Evolutionary conservation across 2,797 vertebrate species (phyloP).

Genomic region (Botia almorhae): DNA sequence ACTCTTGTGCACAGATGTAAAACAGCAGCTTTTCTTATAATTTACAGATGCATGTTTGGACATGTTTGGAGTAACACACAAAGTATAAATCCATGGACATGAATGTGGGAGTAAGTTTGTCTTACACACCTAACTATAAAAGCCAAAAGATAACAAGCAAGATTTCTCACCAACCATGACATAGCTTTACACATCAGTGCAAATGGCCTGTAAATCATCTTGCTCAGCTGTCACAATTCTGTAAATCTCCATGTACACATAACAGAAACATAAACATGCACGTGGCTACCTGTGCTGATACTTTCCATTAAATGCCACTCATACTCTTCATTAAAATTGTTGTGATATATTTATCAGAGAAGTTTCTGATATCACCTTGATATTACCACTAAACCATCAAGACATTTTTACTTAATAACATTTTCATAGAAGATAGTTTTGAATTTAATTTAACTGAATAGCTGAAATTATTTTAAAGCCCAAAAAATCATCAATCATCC

Average conservation of each 20-base stretch:
- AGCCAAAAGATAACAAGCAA: slow-evolving; percentile 12
- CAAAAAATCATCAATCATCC: no score
- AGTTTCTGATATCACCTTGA: no score
- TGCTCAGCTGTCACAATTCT: slow-evolving; percentile 2
- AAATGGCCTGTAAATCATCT: slow-evolving; percentile 40
- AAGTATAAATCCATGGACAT: slow-evolving; percentile 11
- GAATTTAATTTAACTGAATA: no score
- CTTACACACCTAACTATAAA: slow-evolving; percentile 33
- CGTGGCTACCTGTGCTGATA: slow-evolving; percentile 8
- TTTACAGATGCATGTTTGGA: slow-evolving; percentile 27
- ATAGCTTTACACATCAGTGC: slow-evolving; percentile 31
- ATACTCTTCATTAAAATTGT: background rate
- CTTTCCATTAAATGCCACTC: slow-evolving; percentile 10
- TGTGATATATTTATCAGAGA: background rate
- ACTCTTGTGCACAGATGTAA: background rate
- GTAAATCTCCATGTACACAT: slow-evolving; percentile 20
- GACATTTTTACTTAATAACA: no score
- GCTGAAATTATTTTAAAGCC: no score
- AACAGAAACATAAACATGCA: slow-evolving; percentile 19
- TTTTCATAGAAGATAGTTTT: no score
- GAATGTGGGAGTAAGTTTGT: slow-evolving; percentile 8
- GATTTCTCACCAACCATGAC: slow-evolving; percentile 17
- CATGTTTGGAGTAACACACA: slow-evolving; percentile 21
- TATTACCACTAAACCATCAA: no score
- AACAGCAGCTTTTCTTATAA: slow-evolving; percentile 1